Base-by-base conservation (phyloP, 2,888 invertebrate species). In the Azorinus chamasolen region DNA sequence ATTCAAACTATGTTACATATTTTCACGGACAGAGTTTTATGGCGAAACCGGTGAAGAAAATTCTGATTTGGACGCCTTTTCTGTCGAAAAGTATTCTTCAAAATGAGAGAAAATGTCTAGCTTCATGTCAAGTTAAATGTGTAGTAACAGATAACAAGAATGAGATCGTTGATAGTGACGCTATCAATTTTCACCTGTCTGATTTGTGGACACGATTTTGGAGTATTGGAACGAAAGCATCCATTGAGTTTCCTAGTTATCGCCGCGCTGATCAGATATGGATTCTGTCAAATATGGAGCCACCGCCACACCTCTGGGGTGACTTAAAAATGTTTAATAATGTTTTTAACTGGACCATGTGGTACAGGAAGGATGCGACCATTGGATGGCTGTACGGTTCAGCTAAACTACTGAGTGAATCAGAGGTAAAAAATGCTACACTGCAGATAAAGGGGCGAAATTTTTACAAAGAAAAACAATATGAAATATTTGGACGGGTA, bases 311-410 rank as follows among this genome's bases (percentile, higher is more conserved):
- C 24, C 71, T 85, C 8, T 86, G 83, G 43, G 74, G 86, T 24
- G 74, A 83, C 51, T 57, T 83, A 16, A 61, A 37, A 5, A 65
- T 73, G 22, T 74, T 86, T 8, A 80, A 79, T 20, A 79, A 80
- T 0, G 20, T 86, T 8, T 88, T 89, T 63, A 89, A 89, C 68
- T 89, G 88, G 89, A 89, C 89, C 0, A 73, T 77, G 10, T 84
- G 81, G 75, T 87, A 88, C 66, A 72, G 88, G 24, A 55, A 66
- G 27, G 88, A 89, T 63, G 79, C 89, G 0, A 83, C 85, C 32
- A 80, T 89, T 3, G 72, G 74, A 0, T 82, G 83, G 18, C 77
- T 79, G 0, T 88, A 87, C 64, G 88, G 87, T 1, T 73, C 25
- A 16, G 75, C 27, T 55, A 48, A 74, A 58, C 57, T 25, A 51